phyloP scores from a whole-genome alignment of 2,113 vertebrate genomes.

The Semicossyphus pulcher region DNA sequence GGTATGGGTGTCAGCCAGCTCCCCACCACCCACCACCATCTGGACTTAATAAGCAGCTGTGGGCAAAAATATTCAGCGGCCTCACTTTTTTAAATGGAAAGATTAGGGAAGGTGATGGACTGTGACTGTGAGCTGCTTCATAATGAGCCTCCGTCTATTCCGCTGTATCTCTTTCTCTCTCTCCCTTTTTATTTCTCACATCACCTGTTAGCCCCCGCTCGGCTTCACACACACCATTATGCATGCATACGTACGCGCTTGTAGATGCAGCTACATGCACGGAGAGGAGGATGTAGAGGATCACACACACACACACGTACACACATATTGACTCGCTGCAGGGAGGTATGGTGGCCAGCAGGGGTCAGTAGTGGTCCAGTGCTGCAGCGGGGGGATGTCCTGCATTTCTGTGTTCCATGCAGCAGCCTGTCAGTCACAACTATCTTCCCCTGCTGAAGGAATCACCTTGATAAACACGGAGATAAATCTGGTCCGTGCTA shows the following conservation, averaged over 20 bases:
- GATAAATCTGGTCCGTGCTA: neutral
- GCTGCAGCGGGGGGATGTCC: slow-evolving; percentile 18
- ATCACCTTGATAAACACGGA: slow-evolving; percentile 24
- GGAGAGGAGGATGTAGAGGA: slow-evolving; percentile 10
- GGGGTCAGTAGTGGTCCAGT: slow-evolving; percentile 82
- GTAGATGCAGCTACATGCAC: slow-evolving; percentile 28
- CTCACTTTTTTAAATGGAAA: slow-evolving; percentile 77
- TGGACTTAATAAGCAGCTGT: slow-evolving; percentile 77
- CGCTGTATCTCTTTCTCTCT: slow-evolving; percentile 38
- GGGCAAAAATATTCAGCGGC: slow-evolving; percentile 71
- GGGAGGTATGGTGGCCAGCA: slow-evolving; percentile 65
- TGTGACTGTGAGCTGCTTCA: slow-evolving; percentile 78
- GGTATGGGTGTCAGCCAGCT: slow-evolving; percentile 62
- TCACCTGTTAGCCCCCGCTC: slow-evolving; percentile 55
- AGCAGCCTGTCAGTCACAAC: slow-evolving; percentile 48
- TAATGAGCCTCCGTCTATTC: slow-evolving; percentile 73
- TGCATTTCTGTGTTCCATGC: slow-evolving; percentile 16
- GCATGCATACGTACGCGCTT: slow-evolving; percentile 19
- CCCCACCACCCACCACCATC: slow-evolving; percentile 68
- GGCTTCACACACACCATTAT: slow-evolving; percentile 16
- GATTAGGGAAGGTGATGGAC: slow-evolving; percentile 80
- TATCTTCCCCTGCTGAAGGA: slow-evolving; percentile 34
- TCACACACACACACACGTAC: neutral
- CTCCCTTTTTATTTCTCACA: neutral
- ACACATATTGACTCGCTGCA: slow-evolving; percentile 13